phyloP scores from a whole-genome alignment of 2,888 invertebrate species.

The Brachycybe producta region DNA sequence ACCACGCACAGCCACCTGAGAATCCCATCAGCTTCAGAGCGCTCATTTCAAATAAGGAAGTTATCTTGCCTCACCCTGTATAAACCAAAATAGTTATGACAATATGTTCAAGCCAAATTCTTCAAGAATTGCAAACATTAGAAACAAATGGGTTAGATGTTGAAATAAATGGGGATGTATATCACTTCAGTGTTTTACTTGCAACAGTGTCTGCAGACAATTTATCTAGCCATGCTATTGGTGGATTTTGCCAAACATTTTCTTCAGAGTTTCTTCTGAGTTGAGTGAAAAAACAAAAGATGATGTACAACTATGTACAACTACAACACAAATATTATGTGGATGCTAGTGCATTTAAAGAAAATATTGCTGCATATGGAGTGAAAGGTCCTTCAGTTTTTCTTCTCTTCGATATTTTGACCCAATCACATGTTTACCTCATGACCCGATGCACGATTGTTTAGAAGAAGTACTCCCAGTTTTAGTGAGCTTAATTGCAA shows the following conservation, averaged over 20 bases:
- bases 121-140: background rate
- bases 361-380: too few relatives aligned
- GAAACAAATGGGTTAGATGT: background rate
- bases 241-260: background rate
- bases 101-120: background rate
- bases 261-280: background rate
- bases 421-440: background rate
- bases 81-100: background rate
- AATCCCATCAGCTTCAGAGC: too few relatives aligned
- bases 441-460: background rate
- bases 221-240: background rate
- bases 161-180: background rate
- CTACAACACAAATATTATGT: background rate
- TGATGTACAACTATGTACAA: background rate
- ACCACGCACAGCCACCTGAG: too few relatives aligned
- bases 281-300: background rate
- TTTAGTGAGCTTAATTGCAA: background rate
- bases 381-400: background rate
- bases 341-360: too few relatives aligned
- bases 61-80: too few relatives aligned
- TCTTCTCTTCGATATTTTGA: background rate
- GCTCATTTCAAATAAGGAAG: too few relatives aligned
- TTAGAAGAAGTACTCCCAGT: background rate
- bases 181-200: background rate
- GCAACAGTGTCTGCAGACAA: background rate